A percentile compares a stretch with the other conserved stretches of the same genome.
Conservation (phyloP, 2,888 invertebrate species). For the Atrina japonica region DNA sequence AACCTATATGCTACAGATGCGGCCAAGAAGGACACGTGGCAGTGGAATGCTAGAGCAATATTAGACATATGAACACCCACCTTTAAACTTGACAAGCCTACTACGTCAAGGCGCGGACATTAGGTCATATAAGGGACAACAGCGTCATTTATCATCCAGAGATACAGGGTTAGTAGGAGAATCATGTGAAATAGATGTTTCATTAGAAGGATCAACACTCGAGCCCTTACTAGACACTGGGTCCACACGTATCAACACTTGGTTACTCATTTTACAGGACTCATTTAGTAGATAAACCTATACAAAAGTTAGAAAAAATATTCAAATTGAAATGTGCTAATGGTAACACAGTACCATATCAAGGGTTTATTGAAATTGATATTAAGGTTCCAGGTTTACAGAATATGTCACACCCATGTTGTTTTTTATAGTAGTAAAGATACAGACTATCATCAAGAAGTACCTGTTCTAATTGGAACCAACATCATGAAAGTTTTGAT, state of each 20-base stretch:
- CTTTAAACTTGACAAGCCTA: conserved; percentile 8
- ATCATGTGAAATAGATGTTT: background rate
- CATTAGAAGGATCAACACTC: background rate
- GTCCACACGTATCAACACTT: background rate
- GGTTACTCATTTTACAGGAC: background rate
- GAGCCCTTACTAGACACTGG: conserved; percentile 10
- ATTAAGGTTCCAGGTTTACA: conserved; percentile 12
- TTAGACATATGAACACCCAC: background rate
- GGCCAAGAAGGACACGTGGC: conserved; percentile 22
- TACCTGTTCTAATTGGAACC: background rate
- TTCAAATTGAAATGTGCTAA: background rate
- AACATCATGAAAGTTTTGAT: conserved; percentile 9
- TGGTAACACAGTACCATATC: background rate
- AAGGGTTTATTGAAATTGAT: background rate
- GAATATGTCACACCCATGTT: background rate
- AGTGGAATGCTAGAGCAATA: background rate
- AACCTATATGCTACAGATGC: conserved; percentile 12
- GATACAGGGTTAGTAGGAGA: background rate
- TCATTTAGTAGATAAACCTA: background rate
- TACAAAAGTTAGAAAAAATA: background rate
- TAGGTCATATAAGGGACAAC: conserved; percentile 2
- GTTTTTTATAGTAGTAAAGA: background rate
- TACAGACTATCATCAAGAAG: conserved; percentile 6
- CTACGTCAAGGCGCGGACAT: conserved; percentile 8
- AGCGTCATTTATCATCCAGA: background rate